Evolutionary conservation across 2,113 vertebrate genomes (phyloP), one percentile per base, ranked within the genome.

Genomic region (Eurystomus gularis): DNA sequence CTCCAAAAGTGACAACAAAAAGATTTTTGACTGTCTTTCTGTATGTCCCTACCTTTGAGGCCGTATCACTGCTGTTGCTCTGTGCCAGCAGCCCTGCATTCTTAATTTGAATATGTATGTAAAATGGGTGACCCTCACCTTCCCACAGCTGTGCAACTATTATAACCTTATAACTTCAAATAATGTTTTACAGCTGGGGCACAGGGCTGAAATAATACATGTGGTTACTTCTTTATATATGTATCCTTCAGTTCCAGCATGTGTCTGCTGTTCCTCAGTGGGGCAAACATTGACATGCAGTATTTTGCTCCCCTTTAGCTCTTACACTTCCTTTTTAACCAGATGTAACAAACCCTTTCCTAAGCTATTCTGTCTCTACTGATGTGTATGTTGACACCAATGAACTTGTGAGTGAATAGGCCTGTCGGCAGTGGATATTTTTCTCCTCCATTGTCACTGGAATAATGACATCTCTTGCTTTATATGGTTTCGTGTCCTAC

Each of bases 401-500:
- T 93, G 95, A 93, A 93, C 96, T 94, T 94, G 88, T 92, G 91
- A 98, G 93, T 96, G 95, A 97, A 96, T 65, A 57, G 78, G 78
- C 91, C 97, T 98, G 97, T 98, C 97, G 98, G 94, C 97, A 39
- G 92, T 88, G 88, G 94, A 58, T 97, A 96, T 94, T 97, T 97
- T 97, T 97, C 94, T 97, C 91, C 73, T 97, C 76, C 88, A 83
- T 87, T 97, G 96, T 97, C 94, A 28, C 31, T 95, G 95, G 95
- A 95, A 96, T 97, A 98, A 98, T 96, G 97, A 97, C 96, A 97
- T 97, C 90, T 97, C 92, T 96, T 97, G 94, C 96, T 98, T 97
- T 97, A 92, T 97, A 97, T 57, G 68, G 94, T 96, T 98, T 98
- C 96, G 73, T 97, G 91, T 95, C 96, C 96, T 96, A 82, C 93